Evolutionary conservation across 1,140 invertebrate genomes (phyloP).

Genomic region (Drosophila albomicans): DNA sequence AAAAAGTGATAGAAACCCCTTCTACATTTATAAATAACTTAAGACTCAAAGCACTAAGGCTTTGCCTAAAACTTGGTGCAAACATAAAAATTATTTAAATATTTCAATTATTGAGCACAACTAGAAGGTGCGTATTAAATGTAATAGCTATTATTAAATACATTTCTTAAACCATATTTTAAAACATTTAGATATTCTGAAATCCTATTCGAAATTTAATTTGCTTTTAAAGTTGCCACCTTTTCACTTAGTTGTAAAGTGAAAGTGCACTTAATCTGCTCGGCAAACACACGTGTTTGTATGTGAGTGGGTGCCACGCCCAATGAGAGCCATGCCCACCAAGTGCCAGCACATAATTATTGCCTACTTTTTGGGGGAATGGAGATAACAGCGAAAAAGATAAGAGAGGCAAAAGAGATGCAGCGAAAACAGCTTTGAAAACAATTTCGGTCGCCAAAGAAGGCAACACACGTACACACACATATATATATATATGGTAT

Average conservation of each 20-base stretch:
- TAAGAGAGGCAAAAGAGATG: constrained; percentile 13
- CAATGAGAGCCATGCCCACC: constrained; percentile 36
- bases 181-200: neutral
- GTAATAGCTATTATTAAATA: too few relatives aligned
- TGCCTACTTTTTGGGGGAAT: constrained; percentile 52
- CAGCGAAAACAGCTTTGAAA: constrained; percentile 54
- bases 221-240: neutral
- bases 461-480: constrained; percentile 26
- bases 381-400: constrained; percentile 7
- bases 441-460: constrained; percentile 55
- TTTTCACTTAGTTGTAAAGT: constrained; percentile 1
- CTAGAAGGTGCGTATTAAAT: too few relatives aligned
- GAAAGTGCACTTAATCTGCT: constrained; percentile 2
- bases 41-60: too few relatives aligned
- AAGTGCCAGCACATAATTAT: constrained; percentile 68
- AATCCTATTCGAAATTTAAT: neutral
- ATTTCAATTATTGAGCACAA: too few relatives aligned
- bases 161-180: too few relatives aligned
- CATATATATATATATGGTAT: neutral
- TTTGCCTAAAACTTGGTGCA: too few relatives aligned
- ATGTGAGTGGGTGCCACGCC: constrained; percentile 13
- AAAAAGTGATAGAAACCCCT: too few relatives aligned
- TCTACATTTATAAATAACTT: too few relatives aligned
- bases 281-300: constrained; percentile 9
- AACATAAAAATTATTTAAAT: too few relatives aligned